phyloP scores from a whole-genome alignment of 23 tunicate genomes.

The Trididemnum nubilum region DNA sequence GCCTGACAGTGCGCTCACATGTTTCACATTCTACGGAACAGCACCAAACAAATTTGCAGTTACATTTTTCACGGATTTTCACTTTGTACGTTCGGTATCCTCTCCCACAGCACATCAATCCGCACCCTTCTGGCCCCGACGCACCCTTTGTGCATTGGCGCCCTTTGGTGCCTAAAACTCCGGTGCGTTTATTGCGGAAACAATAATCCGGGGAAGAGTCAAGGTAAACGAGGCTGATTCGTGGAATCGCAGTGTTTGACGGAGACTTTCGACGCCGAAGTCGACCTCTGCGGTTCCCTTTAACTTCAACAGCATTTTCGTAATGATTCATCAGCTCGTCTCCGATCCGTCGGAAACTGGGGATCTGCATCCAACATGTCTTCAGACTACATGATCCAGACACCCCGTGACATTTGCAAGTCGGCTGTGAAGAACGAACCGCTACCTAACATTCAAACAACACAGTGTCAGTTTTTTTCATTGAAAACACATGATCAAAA shows the following conservation, averaged over 20 bases:
- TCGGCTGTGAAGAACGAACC: constrained; percentile 53
- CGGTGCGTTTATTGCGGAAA: constrained; percentile 43
- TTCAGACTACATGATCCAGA: constrained; percentile 90
- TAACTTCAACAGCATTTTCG: constrained; percentile 57
- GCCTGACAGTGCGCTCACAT: constrained; percentile 44
- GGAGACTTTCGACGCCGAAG: constrained; percentile 36
- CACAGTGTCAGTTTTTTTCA: too few relatives aligned
- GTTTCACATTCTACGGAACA: constrained; percentile 72
- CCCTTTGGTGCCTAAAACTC: constrained; percentile 80
- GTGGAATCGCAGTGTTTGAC: background rate
- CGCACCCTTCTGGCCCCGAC: constrained; percentile 83
- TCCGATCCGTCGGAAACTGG: constrained; percentile 81
- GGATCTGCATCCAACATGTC: constrained; percentile 90
- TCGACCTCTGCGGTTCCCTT: constrained; percentile 40
- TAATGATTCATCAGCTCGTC: constrained; percentile 55
- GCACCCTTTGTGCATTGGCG: constrained; percentile 70
- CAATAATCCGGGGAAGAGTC: constrained; percentile 97
- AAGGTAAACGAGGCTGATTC: constrained; percentile 55
- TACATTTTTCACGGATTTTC: constrained; percentile 54
- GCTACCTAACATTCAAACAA: constrained; percentile 28
- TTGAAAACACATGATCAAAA: too few relatives aligned
- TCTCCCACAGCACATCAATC: constrained; percentile 83
- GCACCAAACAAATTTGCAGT: constrained; percentile 93
- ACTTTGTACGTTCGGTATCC: constrained; percentile 47
- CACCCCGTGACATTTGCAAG: constrained; percentile 93